Percentiles rank a stretch among this genome's conserved stretches.
These are phyloP conservation scores for Myotis findleyi DNA, from an alignment of 2,797 vertebrate genomes.

Conservation along the genomic window DNA sequence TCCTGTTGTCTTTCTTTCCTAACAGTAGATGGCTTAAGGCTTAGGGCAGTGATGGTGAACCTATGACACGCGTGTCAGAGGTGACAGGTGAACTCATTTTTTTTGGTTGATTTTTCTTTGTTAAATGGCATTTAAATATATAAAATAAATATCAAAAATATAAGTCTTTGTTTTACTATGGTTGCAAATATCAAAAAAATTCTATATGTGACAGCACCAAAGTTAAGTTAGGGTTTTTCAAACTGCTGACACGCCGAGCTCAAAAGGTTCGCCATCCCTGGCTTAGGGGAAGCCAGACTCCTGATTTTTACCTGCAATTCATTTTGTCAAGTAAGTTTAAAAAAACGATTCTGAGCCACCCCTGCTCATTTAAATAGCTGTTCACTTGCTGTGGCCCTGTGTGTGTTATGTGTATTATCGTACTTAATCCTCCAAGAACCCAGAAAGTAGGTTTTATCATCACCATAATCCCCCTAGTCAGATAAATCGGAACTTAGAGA, in stretches of 20 bases:
- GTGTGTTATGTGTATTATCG: neutral
- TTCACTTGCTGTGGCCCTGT: neutral
- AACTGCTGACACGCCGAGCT: too few species aligned
- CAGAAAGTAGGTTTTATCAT: slow-evolving; percentile 4
- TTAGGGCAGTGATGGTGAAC: neutral
- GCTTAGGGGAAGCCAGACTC: slow-evolving; percentile 1
- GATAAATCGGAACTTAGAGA: neutral
- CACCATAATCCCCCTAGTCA: neutral
- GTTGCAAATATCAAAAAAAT: too few species aligned
- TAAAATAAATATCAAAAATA: too few species aligned
- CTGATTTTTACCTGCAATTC: slow-evolving; percentile 11
- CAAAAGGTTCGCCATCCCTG: too few species aligned
- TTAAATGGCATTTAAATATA: too few species aligned
- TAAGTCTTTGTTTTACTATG: too few species aligned
- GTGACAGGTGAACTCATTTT: too few species aligned
- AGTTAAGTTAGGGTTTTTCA: too few species aligned
- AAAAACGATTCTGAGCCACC: neutral
- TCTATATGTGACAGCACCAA: too few species aligned
- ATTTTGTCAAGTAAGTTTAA: slow-evolving; percentile 50
- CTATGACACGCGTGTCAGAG: too few species aligned
- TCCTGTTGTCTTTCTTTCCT: slow-evolving; percentile 13
- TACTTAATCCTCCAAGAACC: neutral
- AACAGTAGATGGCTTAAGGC: neutral
- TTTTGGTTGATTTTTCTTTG: too few species aligned
- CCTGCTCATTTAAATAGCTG: neutral